Evolutionary conservation across 2,888 invertebrate genomes (phyloP), one percentile per base, ranked within the genome.

Genomic region (Dolichopus griseipennis): DNA sequence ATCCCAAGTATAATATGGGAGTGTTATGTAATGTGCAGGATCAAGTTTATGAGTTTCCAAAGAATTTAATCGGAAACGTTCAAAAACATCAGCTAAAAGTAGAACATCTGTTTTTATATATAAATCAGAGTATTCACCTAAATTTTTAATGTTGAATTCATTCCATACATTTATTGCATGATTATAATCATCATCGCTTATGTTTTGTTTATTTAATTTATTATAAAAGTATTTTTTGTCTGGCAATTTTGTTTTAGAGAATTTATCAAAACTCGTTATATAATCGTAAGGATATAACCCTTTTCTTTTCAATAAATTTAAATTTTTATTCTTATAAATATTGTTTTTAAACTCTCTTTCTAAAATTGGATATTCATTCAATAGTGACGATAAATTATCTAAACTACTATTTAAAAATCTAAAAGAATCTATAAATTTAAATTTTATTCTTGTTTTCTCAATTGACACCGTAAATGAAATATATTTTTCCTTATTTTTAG

Each of bases 81-180:
- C 61, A 62, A 65, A 68, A 37, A 68, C 71, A 68, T 79, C 78
- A 2, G 75, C 73, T 37, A 78, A 68, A 1, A 79, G 69, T 18
- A 79, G 68, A 5, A 80, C 74, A 71, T 81, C 78, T 0, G 76
- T 75, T 72, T 76, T 77, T 33, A 76, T 69, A 69, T 76, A 76
- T 18, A 75, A 67, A 71, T 76, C 74, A 2, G 72, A 71, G 68
- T 76, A 76, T 65, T 75, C 72, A 9, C 73, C 73, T 1, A 76
- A 66, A 22, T 70, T 73, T 69, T 69, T 69, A 6, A 71, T 70
- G 8, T 72, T 68, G 68, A 75, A 76, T 22, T 63, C 18, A 20
- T 64, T 61, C 76, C 76, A 77, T 5, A 76, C 71, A 9, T 65
- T 69, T 61, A 67, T 37, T 2, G 75, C 74, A 72, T 73, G 72